These are phyloP conservation scores for Arothron firmamentum DNA, from an alignment of 2,113 vertebrate species.

Conservation along the genomic window DNA sequence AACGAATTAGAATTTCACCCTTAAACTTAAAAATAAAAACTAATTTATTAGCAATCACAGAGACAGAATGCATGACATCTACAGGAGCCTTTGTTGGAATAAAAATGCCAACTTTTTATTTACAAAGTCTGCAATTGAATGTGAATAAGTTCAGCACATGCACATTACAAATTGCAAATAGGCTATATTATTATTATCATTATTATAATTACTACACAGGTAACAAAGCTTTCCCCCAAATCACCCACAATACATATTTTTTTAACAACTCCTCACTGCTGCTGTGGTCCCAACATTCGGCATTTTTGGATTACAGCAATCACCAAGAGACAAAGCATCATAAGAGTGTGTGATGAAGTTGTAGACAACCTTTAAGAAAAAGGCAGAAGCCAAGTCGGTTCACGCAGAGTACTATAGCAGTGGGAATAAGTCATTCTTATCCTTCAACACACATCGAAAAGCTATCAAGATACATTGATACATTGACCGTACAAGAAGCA, in stretches of 20 bases:
- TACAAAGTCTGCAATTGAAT: constrained; percentile 70
- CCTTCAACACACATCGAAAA: not conserved
- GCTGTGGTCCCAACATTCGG: constrained; percentile 52
- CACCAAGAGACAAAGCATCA: constrained; percentile 24
- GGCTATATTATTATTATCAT: constrained; percentile 26
- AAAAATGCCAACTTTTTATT: constrained; percentile 68
- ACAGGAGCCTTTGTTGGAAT: constrained; percentile 59
- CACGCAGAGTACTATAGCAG: constrained; percentile 10
- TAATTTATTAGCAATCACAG: constrained; percentile 71
- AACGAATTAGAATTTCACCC: not conserved
- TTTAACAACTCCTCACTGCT: constrained; percentile 52
- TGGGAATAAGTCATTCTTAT: not conserved
- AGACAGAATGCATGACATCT: constrained; percentile 61
- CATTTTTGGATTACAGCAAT: constrained; percentile 29
- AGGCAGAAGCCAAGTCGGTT: constrained; percentile 13
- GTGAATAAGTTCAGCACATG: constrained; percentile 63
- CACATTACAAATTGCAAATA: constrained; percentile 66
- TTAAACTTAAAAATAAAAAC: constrained; percentile 65
- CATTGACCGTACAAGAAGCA: constrained; percentile 30
- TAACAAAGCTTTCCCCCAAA: constrained; percentile 59
- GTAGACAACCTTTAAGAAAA: constrained; percentile 12
- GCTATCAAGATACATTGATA: constrained; percentile 11
- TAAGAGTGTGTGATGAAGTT: constrained; percentile 18
- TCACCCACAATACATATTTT: constrained; percentile 18
- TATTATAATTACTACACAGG: constrained; percentile 42